phyloP scores from a whole-genome alignment of 2,888 invertebrate species.

The Cheilosia grossa region DNA sequence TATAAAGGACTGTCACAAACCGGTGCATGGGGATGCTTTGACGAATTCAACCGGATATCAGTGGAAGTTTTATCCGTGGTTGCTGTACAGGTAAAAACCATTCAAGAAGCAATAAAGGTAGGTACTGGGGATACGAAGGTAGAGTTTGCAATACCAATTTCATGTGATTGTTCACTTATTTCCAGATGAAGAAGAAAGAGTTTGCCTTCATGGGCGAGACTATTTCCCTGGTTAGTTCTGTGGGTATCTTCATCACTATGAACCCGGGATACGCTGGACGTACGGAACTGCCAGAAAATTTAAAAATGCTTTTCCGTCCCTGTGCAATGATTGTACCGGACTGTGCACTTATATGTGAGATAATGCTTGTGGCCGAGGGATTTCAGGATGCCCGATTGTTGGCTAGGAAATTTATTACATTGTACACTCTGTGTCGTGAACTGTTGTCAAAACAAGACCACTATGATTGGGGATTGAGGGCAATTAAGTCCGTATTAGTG shows the following conservation, averaged over 20 bases:
- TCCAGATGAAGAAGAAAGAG: constrained; percentile 87
- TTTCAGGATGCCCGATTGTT: constrained; percentile 96
- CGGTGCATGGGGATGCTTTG: constrained; percentile 99
- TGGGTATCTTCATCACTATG: constrained; percentile 98
- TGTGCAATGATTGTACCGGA: constrained; percentile 99
- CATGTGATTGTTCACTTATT: constrained; percentile 63
- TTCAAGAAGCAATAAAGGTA: constrained; percentile 94
- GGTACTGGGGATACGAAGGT: constrained; percentile 77
- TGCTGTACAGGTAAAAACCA: constrained; percentile 95
- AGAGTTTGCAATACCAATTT: constrained; percentile 76
- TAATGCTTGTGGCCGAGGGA: constrained; percentile 98
- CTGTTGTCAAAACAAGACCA: constrained; percentile 97
- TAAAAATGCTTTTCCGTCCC: constrained; percentile 87
- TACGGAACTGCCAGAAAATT: constrained; percentile 93
- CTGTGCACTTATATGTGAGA: constrained; percentile 98
- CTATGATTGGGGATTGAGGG: constrained; percentile 98
- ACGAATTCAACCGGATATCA: constrained; percentile 98
- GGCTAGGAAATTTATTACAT: constrained; percentile 97
- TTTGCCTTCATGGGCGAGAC: constrained; percentile 95
- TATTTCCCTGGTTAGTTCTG: constrained; percentile 89
- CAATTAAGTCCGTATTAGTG: constrained; percentile 97
- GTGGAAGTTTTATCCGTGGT: constrained; percentile 99
- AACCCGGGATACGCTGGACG: constrained; percentile 98
- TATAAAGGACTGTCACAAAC: constrained; percentile 97
- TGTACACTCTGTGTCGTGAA: constrained; percentile 95